These are phyloP conservation scores for Epistrophe eligans DNA, from an alignment of 2,888 invertebrate species.

Conservation along the genomic window DNA sequence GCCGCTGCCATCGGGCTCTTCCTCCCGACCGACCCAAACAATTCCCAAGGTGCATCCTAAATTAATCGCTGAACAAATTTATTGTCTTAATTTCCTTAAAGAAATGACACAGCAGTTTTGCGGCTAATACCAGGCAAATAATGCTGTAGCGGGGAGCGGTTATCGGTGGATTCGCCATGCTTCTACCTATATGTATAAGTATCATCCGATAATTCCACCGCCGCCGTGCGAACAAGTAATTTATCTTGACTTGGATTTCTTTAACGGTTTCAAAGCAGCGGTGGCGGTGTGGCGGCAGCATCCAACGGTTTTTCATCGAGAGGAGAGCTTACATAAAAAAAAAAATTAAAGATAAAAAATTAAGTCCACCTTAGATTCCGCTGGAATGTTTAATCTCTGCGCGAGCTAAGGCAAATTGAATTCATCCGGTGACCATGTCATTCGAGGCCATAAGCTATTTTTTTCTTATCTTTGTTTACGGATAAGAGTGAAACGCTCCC, in stretches of 20 bases:
- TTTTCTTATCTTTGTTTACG: conserved; percentile 67
- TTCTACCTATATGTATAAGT: conserved; percentile 28
- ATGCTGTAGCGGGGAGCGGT: not conserved
- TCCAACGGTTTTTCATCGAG: conserved; percentile 15
- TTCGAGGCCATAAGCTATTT: conserved; percentile 37
- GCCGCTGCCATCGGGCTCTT: not conserved
- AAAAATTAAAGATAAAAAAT: conserved; percentile 20
- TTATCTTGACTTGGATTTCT: conserved; percentile 63
- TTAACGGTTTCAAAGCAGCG: conserved; percentile 18
- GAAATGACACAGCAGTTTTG: conserved; percentile 57
- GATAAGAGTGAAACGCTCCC: conserved; percentile 71
- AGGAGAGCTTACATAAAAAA: not conserved
- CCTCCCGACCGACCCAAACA: not conserved
- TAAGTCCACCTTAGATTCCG: conserved; percentile 60
- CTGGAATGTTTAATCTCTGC: conserved; percentile 62
- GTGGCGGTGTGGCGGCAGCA: not conserved
- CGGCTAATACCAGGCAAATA: not conserved
- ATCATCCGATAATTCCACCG: conserved; percentile 66
- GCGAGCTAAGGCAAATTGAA: conserved; percentile 60
- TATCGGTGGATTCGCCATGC: conserved; percentile 24
- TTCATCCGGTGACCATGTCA: conserved; percentile 73
- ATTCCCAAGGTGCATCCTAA: conserved; percentile 47
- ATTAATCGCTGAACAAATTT: conserved; percentile 59
- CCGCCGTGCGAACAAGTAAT: conserved; percentile 63
- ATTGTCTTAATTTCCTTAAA: conserved; percentile 72